Evolutionary conservation across 2,888 invertebrate genomes (phyloP), one percentile per base, ranked within the genome.

Genomic region (Meteorus cinctellus): DNA sequence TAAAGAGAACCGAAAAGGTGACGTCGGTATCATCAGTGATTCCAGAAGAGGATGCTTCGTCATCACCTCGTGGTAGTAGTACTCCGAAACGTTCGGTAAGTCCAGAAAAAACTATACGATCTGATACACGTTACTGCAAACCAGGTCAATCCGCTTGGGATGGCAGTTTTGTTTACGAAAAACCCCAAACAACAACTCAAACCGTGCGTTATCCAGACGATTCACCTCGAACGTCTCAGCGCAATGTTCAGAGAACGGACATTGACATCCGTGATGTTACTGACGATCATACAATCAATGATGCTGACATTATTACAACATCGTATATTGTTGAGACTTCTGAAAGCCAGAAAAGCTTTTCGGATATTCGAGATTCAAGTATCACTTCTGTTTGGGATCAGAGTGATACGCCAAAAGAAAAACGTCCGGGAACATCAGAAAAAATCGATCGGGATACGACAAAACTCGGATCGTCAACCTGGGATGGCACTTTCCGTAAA

Each of bases 121-220:
- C 67, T n/a, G 72, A 80, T 12, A 65, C 75, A 16, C 67, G 77
- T 1, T 36, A 62, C 16, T 76, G 69, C 70, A 87, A 83, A 72
- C 84, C 85, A 0, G 86, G 87, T 0, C 85, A 86, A 19, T 87
- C 89, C 0, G 79, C 86, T 12, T 92, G 92, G 92, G 92, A 92
- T 76, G 92, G 92, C 14, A 92, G 91, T 81, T 92, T 92, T 77
- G 86, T 88, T 27, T 91, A 91, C 79, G 90, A 92, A 86, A 90
- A 90, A 80, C 91, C 90, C 78, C 74, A 77, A 27, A 69, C 78
- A 5, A 63, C 79, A 27, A 66, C 69, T 19, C 81, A 81, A 77
- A 66, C 78, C 4, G 77, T 79, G 8, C 80, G 78, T 8, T 72
- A 34, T 14, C 76, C 79, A 4, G 63, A 62, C 4, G 79, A 81